A percentile compares a stretch with the other conserved stretches of the same genome.
These are phyloP conservation scores for Lophochroa leadbeateri DNA, from an alignment of 2,113 vertebrate species.

Conservation along the genomic window DNA sequence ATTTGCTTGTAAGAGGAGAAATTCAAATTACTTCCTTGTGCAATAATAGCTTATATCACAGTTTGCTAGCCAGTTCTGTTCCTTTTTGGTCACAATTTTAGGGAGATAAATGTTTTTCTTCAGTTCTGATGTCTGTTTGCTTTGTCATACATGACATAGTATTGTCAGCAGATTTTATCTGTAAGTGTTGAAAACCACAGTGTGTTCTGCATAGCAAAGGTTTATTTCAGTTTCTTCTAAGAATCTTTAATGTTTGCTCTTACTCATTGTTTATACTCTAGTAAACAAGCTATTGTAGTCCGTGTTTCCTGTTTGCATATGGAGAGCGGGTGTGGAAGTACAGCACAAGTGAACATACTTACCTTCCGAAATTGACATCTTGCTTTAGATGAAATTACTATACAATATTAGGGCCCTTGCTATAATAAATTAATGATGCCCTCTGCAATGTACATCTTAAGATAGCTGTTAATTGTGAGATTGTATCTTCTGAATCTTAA, in stretches of 20 bases:
- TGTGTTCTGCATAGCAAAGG: not conserved
- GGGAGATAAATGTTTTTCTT: not conserved
- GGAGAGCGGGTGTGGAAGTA: not conserved
- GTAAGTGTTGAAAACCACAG: not conserved
- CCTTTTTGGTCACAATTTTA: not conserved
- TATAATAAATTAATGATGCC: not conserved
- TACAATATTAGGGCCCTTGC: not conserved
- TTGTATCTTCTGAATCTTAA: not conserved
- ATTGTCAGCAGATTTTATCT: not conserved
- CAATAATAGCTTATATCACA: not conserved
- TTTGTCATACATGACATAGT: not conserved
- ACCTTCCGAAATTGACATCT: not conserved
- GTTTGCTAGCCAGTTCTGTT: not conserved
- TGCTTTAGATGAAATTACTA: not conserved
- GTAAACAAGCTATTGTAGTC: not conserved
- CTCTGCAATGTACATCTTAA: not conserved
- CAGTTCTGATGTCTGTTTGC: not conserved
- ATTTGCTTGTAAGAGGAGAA: not conserved
- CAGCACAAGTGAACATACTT: not conserved
- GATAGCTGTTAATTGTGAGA: not conserved
- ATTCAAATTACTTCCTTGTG: not conserved
- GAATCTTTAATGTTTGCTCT: not conserved
- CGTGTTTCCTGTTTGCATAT: not conserved
- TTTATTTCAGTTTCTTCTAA: not conserved
- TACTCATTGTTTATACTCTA: not conserved